Percentiles rank a stretch among this genome's conserved stretches.
Conservation (phyloP, 1,140 invertebrate genomes). For the Lepidurus couesii region DNA sequence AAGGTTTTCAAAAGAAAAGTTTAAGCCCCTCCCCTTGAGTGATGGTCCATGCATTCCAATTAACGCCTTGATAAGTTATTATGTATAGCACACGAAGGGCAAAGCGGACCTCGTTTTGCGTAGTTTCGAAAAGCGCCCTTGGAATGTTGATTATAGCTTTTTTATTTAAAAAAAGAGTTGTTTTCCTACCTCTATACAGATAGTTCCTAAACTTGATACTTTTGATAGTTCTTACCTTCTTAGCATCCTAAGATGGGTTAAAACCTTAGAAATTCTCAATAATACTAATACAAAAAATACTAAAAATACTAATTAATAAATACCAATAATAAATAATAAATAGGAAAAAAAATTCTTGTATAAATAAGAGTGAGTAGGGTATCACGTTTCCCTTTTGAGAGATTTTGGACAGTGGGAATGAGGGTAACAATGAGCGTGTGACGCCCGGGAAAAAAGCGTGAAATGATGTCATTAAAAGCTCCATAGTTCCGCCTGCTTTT, state of each 20-base stretch:
- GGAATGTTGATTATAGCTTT: neutral
- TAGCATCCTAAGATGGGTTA: too few relatives aligned
- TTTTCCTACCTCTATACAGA: too few relatives aligned
- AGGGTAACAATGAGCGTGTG: slow-evolving; percentile 8
- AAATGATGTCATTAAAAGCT: slow-evolving; percentile 5
- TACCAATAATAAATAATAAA: too few relatives aligned
- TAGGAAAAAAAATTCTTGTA: too few relatives aligned
- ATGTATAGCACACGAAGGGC: neutral
- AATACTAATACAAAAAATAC: too few relatives aligned
- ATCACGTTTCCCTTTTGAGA: too few relatives aligned
- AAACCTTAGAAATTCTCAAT: too few relatives aligned
- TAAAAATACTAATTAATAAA: too few relatives aligned
- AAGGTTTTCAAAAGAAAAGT: too few relatives aligned
- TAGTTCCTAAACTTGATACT: too few relatives aligned
- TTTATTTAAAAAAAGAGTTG: neutral
- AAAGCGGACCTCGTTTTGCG: neutral
- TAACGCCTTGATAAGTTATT: neutral
- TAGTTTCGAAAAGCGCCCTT: neutral
- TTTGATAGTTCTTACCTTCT: too few relatives aligned
- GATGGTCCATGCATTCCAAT: slow-evolving; percentile 14
- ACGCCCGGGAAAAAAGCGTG: neutral
- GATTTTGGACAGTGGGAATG: neutral
- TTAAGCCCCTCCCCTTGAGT: neutral
- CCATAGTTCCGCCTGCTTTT: neutral
- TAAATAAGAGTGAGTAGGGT: too few relatives aligned